Evolutionary conservation across 2,888 invertebrate species (phyloP), one percentile per base, ranked within the genome.

Genomic region (Limnephilus rhombicus): DNA sequence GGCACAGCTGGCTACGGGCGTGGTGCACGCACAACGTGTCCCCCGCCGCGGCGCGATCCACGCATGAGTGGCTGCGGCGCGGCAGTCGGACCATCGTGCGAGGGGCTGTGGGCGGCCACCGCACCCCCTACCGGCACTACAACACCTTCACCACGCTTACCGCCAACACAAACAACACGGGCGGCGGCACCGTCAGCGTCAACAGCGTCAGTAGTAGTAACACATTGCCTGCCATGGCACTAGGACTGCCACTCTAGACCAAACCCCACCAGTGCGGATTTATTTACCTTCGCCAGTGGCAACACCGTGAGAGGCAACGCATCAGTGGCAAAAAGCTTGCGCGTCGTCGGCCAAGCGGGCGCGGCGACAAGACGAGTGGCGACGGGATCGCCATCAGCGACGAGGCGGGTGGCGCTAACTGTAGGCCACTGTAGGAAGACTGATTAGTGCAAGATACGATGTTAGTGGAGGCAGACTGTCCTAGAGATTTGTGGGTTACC

Each of bases 1-100:
- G 96, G 0, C 94, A 95, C 11, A 94, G 94, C 12, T 94, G 95
- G 86, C 95, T 95, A 94, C 94, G 94, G 31, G 94, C 94, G 18
- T 96, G 95, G 95, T 94, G 95, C 89, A 94, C 92, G 41, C 92
- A 93, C 86, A 93, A 92, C 87, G 92, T 91, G n/a, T 93, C 94
- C 0, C 91, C 92, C 29, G 89, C 92, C 53, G 93, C 91, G 41
- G 87, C 92, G 45, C 86, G 93, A 5, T 80, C 90, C 18, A 92
- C 92, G 31, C 41, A 88, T 4, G 93, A 93, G 45, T 93, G 93
- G 93, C 90, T 93, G 83, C 85, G 89, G 41, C 91, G 93, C 15
- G 93, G 93, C 31, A 89, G 91, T 7, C 91, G 92, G 11, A 90
- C 91, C 18, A 81, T 93, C 24, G 41, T 92, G 31, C 85, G 92